A percentile compares a stretch with the other conserved stretches of the same genome.
Conservation (phyloP, 30 jellyfish, hydroid and myxozoan species). For the Hydractinia echinata region DNA sequence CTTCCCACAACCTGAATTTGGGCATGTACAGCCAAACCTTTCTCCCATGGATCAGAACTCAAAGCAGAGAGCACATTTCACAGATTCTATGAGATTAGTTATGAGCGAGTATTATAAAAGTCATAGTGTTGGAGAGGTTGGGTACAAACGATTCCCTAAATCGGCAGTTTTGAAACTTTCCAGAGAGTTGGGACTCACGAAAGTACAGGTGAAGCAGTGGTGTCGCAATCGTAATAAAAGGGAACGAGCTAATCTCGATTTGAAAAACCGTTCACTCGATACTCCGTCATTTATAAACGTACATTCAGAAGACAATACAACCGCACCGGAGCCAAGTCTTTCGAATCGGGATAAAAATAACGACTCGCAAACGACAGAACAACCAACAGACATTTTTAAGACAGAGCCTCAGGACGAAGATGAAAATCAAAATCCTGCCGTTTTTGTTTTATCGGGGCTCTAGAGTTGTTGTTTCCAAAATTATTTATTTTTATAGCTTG, state of each 20-base stretch:
- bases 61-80: constrained; percentile 24
- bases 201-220: constrained; percentile 92
- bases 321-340: too few relatives aligned
- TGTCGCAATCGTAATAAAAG: constrained; percentile 73
- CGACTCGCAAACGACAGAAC: too few relatives aligned
- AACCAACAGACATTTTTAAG: too few relatives aligned
- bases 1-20: too few relatives aligned
- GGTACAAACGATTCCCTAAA: constrained; percentile 30
- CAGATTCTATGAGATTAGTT: constrained; percentile 34
- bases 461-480: too few relatives aligned
- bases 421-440: too few relatives aligned
- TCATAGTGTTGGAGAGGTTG: constrained; percentile 23
- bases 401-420: too few relatives aligned
- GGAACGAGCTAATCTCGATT: constrained; percentile 26
- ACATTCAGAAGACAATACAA: neutral
- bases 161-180: constrained; percentile 59
- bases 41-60: neutral
- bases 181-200: constrained; percentile 68
- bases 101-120: constrained; percentile 28
- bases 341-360: too few relatives aligned
- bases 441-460: too few relatives aligned
- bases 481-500: too few relatives aligned
- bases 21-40: neutral
- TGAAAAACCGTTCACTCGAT: neutral
- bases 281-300: constrained; percentile 6